Evolutionary conservation across 2,888 invertebrate species (phyloP).

Genomic region (Ichneumoninae sp.): DNA sequence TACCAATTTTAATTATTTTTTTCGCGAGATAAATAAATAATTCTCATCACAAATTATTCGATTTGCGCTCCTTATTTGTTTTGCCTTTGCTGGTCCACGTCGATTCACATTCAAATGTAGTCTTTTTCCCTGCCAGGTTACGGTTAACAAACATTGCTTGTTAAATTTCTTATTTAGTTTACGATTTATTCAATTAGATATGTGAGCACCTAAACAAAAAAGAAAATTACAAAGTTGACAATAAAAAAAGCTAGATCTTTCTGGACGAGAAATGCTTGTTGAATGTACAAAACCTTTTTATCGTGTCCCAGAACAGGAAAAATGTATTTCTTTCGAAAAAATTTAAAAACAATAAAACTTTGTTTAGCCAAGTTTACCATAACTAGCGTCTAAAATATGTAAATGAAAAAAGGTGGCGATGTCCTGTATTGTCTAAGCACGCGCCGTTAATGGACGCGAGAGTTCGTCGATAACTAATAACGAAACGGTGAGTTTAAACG

Average conservation of each 20-base stretch:
- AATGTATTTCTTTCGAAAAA: not conserved
- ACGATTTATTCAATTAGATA: too few relatives aligned
- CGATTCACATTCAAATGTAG: not conserved
- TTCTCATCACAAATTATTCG: too few relatives aligned
- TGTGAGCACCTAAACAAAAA: too few relatives aligned
- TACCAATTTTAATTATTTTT: too few relatives aligned
- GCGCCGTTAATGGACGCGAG: not conserved
- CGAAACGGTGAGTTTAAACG: slow-evolving; percentile 12
- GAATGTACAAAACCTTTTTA: too few relatives aligned
- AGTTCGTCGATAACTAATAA: slow-evolving; percentile 7
- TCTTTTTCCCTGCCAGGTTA: too few relatives aligned
- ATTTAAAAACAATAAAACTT: not conserved
- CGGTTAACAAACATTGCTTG: too few relatives aligned
- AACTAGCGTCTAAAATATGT: not conserved
- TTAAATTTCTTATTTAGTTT: too few relatives aligned
- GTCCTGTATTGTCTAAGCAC: not conserved
- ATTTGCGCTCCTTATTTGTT: not conserved
- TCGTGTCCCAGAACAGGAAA: too few relatives aligned
- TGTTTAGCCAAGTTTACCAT: not conserved
- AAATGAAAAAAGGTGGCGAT: not conserved
- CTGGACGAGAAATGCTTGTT: too few relatives aligned
- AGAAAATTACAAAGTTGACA: too few relatives aligned
- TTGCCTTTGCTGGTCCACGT: not conserved
- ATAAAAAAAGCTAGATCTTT: too few relatives aligned
- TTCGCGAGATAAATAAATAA: not conserved